Evolutionary conservation across 2,888 invertebrate genomes (phyloP).

Genomic region (Malachius bipustulatus): DNA sequence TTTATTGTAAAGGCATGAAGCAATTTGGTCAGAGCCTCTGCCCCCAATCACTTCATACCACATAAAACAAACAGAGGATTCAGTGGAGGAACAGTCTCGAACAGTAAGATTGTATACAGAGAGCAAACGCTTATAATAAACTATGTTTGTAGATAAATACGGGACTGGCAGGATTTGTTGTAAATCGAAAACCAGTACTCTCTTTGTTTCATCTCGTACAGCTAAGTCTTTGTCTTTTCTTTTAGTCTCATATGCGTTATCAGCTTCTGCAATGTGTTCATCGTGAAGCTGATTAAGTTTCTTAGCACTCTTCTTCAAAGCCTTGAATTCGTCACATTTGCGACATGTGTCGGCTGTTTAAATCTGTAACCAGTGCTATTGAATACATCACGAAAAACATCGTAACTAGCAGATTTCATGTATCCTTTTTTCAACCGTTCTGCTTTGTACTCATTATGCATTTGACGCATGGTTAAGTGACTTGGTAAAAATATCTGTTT

Average conservation of each 20-base stretch:
- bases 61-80: too few species aligned
- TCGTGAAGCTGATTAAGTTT: conserved; percentile 6
- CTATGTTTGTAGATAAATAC: conserved; percentile 15
- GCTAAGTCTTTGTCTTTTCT: conserved; percentile 12
- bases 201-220: conserved; percentile 4
- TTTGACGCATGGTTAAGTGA: too few species aligned
- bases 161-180: conserved; percentile 20
- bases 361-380: conserved; percentile 3
- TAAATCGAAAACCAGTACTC: conserved; percentile 17
- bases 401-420: conserved; percentile 4
- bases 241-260: conserved; percentile 8
- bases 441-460: too few species aligned
- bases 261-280: too few species aligned
- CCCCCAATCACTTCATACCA: too few species aligned
- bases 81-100: too few species aligned
- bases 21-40: too few species aligned
- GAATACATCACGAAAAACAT: conserved; percentile 3
- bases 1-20: too few species aligned
- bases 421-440: conserved; percentile 4
- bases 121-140: conserved; percentile 18
- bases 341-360: neutral
- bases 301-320: conserved; percentile 1
- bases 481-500: too few species aligned
- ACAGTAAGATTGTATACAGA: too few species aligned
- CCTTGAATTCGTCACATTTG: too few species aligned